Conservation (phyloP, 2,888 invertebrate genomes). For the Hemaris fuciformis region DNA sequence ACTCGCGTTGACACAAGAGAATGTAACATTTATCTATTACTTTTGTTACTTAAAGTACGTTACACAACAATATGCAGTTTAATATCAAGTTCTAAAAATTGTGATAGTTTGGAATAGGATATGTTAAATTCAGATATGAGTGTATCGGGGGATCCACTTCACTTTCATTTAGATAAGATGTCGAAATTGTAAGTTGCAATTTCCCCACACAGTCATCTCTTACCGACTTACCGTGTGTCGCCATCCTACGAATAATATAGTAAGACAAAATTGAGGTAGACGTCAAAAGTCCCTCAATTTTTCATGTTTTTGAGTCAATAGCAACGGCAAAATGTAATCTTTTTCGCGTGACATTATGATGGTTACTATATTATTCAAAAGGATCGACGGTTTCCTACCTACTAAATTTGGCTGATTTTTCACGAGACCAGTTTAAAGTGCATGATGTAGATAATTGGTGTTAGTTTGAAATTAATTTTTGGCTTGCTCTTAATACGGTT, state of each 20-base stretch:
- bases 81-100: neutral
- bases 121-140: neutral
- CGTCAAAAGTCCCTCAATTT: neutral
- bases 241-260: neutral
- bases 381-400: neutral
- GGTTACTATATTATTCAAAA: neutral
- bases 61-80: neutral
- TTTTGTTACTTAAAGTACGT: neutral
- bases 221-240: conserved; percentile 9
- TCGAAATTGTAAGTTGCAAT: neutral
- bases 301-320: neutral
- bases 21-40: neutral
- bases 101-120: neutral
- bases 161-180: conserved; percentile 6
- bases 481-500: neutral
- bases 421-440: neutral
- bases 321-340: neutral
- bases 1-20: neutral
- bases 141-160: neutral
- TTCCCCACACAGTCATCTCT: conserved; percentile 1
- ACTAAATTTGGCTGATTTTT: neutral
- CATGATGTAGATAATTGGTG: neutral
- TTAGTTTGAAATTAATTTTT: neutral
- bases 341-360: neutral
- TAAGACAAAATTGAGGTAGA: neutral